Conservation (phyloP, 2,113 vertebrate genomes). For the Stictonetta naevosa region DNA sequence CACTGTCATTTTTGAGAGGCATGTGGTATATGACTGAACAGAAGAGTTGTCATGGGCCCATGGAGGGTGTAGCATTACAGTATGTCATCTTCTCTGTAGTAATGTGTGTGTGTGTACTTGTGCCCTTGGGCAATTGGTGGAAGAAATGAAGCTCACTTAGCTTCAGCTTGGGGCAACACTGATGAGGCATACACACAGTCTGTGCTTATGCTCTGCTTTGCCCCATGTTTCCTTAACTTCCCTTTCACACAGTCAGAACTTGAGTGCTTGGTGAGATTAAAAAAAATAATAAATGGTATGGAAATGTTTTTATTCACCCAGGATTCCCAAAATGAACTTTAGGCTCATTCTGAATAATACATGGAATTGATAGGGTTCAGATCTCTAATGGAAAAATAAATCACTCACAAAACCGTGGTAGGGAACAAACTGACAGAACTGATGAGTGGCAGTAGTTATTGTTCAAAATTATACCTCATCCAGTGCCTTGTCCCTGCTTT, state of each 20-base stretch:
- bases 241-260: not conserved
- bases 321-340: not conserved
- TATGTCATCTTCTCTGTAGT: not conserved
- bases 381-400: not conserved
- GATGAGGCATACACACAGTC: not conserved
- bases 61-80: not conserved
- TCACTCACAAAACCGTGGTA: not conserved
- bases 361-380: not conserved
- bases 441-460: not conserved
- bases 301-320: not conserved
- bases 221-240: not conserved
- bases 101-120: not conserved
- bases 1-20: not conserved
- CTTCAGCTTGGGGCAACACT: not conserved
- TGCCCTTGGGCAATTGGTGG: no score
- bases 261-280: not conserved
- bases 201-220: not conserved
- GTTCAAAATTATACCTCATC: not conserved
- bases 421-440: not conserved
- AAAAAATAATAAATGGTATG: not conserved
- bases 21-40: no score
- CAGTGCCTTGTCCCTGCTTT: not conserved
- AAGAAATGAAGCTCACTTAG: not conserved
- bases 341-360: not conserved
- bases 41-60: not conserved